phyloP scores from a whole-genome alignment of 2,888 invertebrate species.

The Eledone cirrhosa region DNA sequence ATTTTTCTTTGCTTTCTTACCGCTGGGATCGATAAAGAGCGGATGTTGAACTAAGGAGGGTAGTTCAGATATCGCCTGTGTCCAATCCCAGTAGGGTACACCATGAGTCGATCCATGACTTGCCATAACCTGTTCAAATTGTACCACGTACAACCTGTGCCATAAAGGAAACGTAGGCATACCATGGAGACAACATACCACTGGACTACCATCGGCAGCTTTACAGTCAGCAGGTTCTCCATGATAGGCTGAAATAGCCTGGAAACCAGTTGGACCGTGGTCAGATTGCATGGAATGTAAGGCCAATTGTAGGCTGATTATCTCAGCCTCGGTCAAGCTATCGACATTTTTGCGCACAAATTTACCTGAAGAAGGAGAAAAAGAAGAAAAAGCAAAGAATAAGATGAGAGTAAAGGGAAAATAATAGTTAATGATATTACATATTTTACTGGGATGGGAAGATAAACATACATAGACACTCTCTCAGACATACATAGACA shows the following conservation, averaged over 20 bases:
- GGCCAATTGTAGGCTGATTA: constrained; percentile 34
- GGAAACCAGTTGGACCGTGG: constrained; percentile 33
- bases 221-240: constrained; percentile 38
- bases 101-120: constrained; percentile 31
- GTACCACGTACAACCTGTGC: constrained; percentile 38
- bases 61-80: constrained; percentile 33
- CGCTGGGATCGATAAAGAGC: constrained; percentile 29
- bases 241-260: constrained; percentile 38
- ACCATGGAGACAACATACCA: constrained; percentile 39
- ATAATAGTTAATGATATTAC: too few relatives aligned
- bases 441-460: too few relatives aligned
- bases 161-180: constrained; percentile 39
- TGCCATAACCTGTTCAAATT: constrained; percentile 33
- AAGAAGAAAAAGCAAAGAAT: too few relatives aligned
- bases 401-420: too few relatives aligned
- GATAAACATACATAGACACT: too few relatives aligned
- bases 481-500: too few relatives aligned
- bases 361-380: constrained; percentile 19
- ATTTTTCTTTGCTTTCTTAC: constrained; percentile 32
- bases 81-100: constrained; percentile 44
- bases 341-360: constrained; percentile 40
- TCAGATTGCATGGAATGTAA: constrained; percentile 35
- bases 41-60: constrained; percentile 35
- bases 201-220: constrained; percentile 22
- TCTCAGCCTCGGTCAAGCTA: constrained; percentile 33